These are phyloP conservation scores for Gastrophysa polygoni DNA, from an alignment of 2,888 invertebrate genomes.

Conservation along the genomic window DNA sequence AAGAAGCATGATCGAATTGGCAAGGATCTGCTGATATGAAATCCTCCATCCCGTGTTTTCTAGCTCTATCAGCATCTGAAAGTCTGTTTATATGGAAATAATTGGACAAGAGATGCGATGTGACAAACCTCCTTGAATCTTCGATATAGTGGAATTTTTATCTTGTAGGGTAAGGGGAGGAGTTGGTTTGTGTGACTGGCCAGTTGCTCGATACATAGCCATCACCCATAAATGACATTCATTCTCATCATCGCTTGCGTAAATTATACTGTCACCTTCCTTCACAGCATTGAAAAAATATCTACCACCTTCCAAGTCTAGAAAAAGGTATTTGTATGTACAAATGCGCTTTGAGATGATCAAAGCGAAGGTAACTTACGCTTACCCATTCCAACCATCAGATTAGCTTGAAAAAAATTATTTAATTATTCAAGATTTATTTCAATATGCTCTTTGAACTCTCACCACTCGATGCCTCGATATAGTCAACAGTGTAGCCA, in stretches of 20 bases:
- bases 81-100: conserved; percentile 36
- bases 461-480: conserved; percentile 91
- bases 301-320: conserved; percentile 90
- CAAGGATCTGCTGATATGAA: conserved; percentile 99
- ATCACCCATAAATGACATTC: conserved; percentile 99
- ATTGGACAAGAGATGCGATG: neutral
- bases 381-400: conserved; percentile 92
- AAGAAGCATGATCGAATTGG: conserved; percentile 91
- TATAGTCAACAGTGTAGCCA: conserved; percentile 99
- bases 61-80: conserved; percentile 90
- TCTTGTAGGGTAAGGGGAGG: conserved; percentile 81
- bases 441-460: neutral
- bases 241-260: conserved; percentile 96
- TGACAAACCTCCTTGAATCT: conserved; percentile 83
- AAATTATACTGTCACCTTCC: conserved; percentile 96
- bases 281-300: conserved; percentile 98
- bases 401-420: conserved; percentile 72
- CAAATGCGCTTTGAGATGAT: conserved; percentile 26
- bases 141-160: conserved; percentile 84
- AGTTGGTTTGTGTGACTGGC: conserved; percentile 98
- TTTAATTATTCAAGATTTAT: neutral
- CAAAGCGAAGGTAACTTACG: conserved; percentile 52
- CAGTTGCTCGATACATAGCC: conserved; percentile 99
- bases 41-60: conserved; percentile 99
- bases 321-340: conserved; percentile 44